These are phyloP conservation scores for Tanypteryx hageni DNA, from an alignment of 2,888 invertebrate genomes.

Conservation along the genomic window DNA sequence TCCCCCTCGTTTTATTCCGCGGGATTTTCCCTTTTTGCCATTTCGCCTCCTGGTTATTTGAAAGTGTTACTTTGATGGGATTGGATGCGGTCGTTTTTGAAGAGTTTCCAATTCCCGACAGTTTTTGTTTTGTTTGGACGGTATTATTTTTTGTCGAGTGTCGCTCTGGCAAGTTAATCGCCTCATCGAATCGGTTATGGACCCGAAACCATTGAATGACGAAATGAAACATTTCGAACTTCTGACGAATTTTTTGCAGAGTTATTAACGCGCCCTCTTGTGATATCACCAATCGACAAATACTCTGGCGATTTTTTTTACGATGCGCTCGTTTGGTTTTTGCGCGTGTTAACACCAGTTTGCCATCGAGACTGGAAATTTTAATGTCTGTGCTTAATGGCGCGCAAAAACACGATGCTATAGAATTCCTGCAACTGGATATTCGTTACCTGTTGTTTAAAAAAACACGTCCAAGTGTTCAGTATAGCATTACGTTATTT, in stretches of 20 bases:
- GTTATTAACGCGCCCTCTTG: background rate
- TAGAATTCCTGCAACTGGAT: too few relatives aligned
- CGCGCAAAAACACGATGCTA: too few relatives aligned
- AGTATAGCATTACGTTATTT: too few relatives aligned
- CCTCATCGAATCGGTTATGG: background rate
- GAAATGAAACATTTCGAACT: background rate
- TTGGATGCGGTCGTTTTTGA: background rate
- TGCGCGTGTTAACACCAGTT: too few relatives aligned
- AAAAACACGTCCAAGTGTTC: too few relatives aligned
- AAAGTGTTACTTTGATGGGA: constrained; percentile 3
- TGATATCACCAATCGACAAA: background rate
- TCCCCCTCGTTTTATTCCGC: background rate
- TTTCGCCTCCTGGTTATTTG: background rate
- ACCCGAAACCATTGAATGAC: background rate
- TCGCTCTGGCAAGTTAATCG: constrained; percentile 36
- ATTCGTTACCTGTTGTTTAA: too few relatives aligned
- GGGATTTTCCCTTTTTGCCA: background rate
- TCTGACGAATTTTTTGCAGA: background rate
- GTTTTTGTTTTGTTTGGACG: too few relatives aligned
- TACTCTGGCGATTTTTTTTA: background rate
- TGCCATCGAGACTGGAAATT: too few relatives aligned
- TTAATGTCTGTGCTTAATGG: too few relatives aligned
- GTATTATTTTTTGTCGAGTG: background rate
- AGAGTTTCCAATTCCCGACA: background rate
- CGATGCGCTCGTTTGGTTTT: too few relatives aligned